Evolutionary conservation across 1,140 invertebrate genomes (phyloP), one percentile per base, ranked within the genome.

Genomic region (Geopemphigus sp.): DNA sequence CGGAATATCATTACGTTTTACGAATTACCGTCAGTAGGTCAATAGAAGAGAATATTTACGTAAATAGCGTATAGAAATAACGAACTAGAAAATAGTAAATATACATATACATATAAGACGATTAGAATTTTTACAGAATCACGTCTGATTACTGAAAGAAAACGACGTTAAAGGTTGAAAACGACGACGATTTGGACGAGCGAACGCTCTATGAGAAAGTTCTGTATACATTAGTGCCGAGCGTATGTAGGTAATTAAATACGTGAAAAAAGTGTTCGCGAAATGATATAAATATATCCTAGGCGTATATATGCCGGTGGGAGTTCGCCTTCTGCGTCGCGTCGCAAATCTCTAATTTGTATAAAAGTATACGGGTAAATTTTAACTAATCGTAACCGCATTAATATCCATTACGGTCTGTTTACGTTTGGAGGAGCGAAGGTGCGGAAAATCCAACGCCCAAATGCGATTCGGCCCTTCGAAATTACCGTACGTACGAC

Each of bases 391-490:
- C 5, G 68, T 54, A 72, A 29, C 26, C 14, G 15, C 24, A 54
- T 72, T 72, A 72, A 72, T 72, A 29, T 72, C 68, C 66, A 70
- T 72, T 72, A 72, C 22, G 47, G 53, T 54, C 29, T 29, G 47
- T 72, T 29, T 26, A 29, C 66, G 26, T 53, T 53, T 24, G 24
- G 22, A 50, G 6, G 66, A 26, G 26, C 26, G 26, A 53, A 8
- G 47, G 22, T 24, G 47, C 53, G 26, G 66, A 70, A 70, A 68
- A 39, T n/a, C 39, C n/a, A 15, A 15, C 3, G 8, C 24, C n/a
- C 39, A 66, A 47, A 66, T 45, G 22, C n/a, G n/a, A n/a, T n/a
- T 50, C 45, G n/a, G 22, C 24, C 12, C 11, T 50, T 24, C n/a
- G 17, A 24, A 22, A 24, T 68, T 39, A 24, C 22, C 12, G n/a